Conservation (phyloP, 2,888 invertebrate species). For the Pelosia muscerda region DNA sequence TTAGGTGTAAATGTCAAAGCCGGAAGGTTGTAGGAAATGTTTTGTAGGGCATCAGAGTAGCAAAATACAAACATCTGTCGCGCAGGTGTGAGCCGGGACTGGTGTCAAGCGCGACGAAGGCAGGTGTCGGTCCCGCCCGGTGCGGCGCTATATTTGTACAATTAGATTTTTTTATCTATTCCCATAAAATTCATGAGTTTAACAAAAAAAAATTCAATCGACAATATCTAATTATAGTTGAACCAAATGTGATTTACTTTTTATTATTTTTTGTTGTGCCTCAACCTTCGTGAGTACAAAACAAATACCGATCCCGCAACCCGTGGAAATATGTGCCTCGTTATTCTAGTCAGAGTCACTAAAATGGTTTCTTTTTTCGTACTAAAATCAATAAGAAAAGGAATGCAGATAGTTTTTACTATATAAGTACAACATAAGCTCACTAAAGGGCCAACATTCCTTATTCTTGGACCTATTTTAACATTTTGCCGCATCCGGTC, state of each 20-base stretch:
- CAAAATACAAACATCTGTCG: slow-evolving; percentile 73
- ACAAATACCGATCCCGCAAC: no score
- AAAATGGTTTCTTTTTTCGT: no score
- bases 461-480: not conserved
- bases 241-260: not conserved
- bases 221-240: not conserved
- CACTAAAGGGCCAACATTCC: not conserved
- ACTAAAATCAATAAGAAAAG: no score
- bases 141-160: slow-evolving; percentile 9
- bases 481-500: not conserved
- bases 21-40: slow-evolving; percentile 39
- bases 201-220: not conserved
- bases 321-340: no score
- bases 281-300: no score
- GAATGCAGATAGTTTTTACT: no score
- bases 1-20: slow-evolving; percentile 19
- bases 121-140: slow-evolving; percentile 50
- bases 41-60: slow-evolving; percentile 25
- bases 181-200: slow-evolving; percentile 4
- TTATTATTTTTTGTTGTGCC: no score
- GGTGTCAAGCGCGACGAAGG: slow-evolving; percentile 31
- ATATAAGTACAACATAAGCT: no score
- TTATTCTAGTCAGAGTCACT: no score
- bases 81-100: slow-evolving; percentile 69
- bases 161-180: not conserved